These are phyloP conservation scores for Drepanosiphum platanoidis DNA, from an alignment of 2,888 invertebrate genomes.

Conservation along the genomic window DNA sequence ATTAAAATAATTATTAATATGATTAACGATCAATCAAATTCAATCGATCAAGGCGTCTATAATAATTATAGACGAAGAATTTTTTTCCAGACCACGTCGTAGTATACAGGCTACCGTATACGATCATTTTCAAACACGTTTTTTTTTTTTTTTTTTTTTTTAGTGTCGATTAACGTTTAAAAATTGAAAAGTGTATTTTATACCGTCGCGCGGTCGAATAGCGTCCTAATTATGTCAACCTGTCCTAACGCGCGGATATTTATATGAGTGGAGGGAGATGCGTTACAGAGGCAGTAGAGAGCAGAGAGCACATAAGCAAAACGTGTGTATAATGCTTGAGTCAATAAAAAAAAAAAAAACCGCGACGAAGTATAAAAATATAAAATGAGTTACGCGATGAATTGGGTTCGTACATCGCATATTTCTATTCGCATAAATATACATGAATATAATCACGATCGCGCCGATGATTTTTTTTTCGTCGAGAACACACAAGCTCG, in stretches of 20 bases:
- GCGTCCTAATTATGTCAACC: constrained; percentile 4
- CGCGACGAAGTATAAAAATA: neutral
- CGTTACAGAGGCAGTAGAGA: neutral
- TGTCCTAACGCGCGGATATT: neutral
- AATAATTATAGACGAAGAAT: no score
- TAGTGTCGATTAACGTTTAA: no score
- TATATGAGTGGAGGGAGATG: neutral
- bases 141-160: neutral
- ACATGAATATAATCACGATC: neutral
- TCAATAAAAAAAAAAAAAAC: neutral
- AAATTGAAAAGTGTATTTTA: no score
- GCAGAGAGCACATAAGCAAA: neutral
- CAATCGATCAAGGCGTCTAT: no score
- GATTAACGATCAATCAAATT: no score
- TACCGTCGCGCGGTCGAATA: neutral
- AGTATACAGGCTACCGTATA: neutral
- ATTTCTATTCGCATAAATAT: no score
- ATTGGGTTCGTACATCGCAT: neutral
- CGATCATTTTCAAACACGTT: neutral
- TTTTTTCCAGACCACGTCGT: neutral
- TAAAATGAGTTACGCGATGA: neutral
- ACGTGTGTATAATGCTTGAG: neutral
- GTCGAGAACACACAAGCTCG: neutral
- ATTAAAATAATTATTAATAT: no score
- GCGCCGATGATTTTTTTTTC: neutral